Evolutionary conservation across 2,888 invertebrate genomes (phyloP).

Genomic region (Alentia gelatinosa): DNA sequence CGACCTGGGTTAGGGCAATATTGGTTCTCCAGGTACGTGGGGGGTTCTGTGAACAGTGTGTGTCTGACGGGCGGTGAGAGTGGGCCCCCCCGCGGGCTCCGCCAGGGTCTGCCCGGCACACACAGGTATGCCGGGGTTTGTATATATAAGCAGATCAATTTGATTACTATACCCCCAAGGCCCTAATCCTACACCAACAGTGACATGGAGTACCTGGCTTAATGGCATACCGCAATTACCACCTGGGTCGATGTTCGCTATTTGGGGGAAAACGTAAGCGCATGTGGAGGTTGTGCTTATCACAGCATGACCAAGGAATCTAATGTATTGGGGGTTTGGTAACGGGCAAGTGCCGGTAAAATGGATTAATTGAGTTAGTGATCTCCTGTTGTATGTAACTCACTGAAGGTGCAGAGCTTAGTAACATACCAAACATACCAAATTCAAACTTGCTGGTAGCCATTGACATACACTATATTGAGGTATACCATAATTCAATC

Average conservation of each 20-base stretch:
- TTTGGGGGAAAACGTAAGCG: background rate
- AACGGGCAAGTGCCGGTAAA: too few species aligned
- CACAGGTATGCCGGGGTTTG: background rate
- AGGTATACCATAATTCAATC: too few species aligned
- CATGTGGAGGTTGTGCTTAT: background rate
- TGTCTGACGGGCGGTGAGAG: background rate
- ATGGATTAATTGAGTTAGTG: background rate
- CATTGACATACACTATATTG: too few species aligned
- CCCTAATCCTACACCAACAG: background rate
- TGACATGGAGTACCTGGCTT: constrained; percentile 4
- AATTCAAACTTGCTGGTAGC: too few species aligned
- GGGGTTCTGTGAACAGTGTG: background rate
- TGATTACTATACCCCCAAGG: constrained; percentile 10
- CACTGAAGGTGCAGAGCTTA: background rate
- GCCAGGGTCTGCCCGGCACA: background rate
- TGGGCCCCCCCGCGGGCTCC: background rate
- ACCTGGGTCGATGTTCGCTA: background rate
- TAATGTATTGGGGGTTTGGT: background rate
- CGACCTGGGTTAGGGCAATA: background rate
- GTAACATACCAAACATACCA: too few species aligned
- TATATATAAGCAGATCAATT: constrained; percentile 14
- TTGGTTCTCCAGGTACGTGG: background rate
- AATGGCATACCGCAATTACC: constrained; percentile 9
- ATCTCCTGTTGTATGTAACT: too few species aligned
- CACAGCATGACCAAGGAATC: background rate